Evolutionary conservation across 2,797 vertebrate species (phyloP), one percentile per base, ranked within the genome.

Genomic region (Loriculus beryllinus): DNA sequence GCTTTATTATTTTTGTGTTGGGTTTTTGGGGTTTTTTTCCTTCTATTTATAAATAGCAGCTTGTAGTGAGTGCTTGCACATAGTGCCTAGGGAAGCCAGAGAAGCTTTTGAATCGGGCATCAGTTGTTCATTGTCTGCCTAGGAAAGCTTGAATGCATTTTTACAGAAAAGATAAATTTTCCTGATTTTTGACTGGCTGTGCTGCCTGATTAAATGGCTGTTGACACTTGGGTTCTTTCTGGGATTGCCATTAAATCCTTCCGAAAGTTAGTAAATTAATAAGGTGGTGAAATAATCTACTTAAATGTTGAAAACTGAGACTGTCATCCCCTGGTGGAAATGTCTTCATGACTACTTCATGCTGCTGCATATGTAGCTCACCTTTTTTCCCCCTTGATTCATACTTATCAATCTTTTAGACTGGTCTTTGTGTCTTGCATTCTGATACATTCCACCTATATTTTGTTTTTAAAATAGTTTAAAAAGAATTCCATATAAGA

Each of bases 161-260:
- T 64, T 69, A 51, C 4, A 59, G 67, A 87, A 92, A 63, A 82
- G 60, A 91, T 45, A 26, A 9, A 29, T 80, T 70, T 92, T 77
- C 37, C n/a, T 64, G 43, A 47, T 67, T 88, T 90, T 81, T 92
- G 82, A 35, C 78, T 82, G 52, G 23, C 72, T 76, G 28, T 84
- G 67, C 74, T 60, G 37, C 20, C 7, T 87, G 71, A 94, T 93
- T 91, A 90, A 95, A 84, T 84, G 72, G 63, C 81, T 95, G 90
- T 86, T 90, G 83, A 92, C 91, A 84, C 52, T 81, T 70, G 64
- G 42, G 14, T 71, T 88, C 60, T 86, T 90, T 70, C 67, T 14
- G 60, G 42, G 23, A 37, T 86, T 88, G 59, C 60, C 14, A 21
- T 87, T 74, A 90, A 92, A 92, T 92, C 64, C n/a, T 92, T 94